Base-by-base conservation (phyloP, 2,888 invertebrate species). In the Cabera pusaria region DNA sequence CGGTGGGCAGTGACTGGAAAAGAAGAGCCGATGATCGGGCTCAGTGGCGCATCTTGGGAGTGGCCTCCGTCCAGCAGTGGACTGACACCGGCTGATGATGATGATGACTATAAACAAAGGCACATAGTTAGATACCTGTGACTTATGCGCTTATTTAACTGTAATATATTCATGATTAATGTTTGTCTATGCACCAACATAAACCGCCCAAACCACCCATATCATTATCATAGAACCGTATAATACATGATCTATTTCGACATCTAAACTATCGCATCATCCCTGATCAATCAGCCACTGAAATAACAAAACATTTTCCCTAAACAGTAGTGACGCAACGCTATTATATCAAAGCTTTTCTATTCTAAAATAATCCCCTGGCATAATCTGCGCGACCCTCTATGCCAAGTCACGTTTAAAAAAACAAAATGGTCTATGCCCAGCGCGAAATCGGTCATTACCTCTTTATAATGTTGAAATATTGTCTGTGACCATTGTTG, bases 371-470 rank as follows among this genome's bases (percentile, higher is more conserved):
- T 49, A 55, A 56, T 32, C 35, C 29, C 10, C 53, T 50, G 51
- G 53, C 37, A 56, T 61, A 50, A 61, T 64, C 62, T 56, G 49
- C 56, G 56, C 61, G 48, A 62, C 63, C 61, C 51, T 66, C 18
- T 23, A 41, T 75, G 75, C 75, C 32, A 34, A 60, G 70, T 74
- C 79, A 80, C 73, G 76, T 66, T 59, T 59, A 54, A 62, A 64
- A 48, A 47, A 55, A 45, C 44, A 46, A 46, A n/a, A 28, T 22
- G 31, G 22, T 40, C 45, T 50, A 49, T 48, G 45, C 43, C 37
- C 41, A 25, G 35, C 19, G 18, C 25, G 50, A 57, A 59, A 38
- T 51, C 50, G 50, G 56, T 65, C 71, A 64, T 72, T 66, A 70
- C 66, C 64, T 62, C 55, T 67, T 59, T 66, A 60, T 62, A 52